Percentiles rank a stretch among this genome's conserved stretches.
Evolutionary conservation across 92 coral and sea anemone genomes (phyloP).

Genomic region (Umimayanthus kanabou): DNA sequence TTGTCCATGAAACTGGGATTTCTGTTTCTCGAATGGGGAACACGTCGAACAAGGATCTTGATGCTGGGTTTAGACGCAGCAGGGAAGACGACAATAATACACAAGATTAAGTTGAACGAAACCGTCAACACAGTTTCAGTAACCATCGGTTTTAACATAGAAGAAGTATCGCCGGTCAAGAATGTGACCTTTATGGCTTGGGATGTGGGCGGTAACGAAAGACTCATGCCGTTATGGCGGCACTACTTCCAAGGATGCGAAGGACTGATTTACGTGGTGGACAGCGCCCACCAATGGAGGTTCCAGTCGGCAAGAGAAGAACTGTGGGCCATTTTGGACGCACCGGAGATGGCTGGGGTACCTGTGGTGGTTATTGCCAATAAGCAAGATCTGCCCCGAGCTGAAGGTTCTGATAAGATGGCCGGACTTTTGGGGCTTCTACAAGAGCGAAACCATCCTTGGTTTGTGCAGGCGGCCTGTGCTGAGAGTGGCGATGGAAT

Average conservation of each 20-base stretch:
- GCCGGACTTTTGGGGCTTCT: slow-evolving; percentile 53
- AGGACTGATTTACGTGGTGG: slow-evolving; percentile 77
- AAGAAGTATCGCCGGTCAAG: slow-evolving; percentile 72
- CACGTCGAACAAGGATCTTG: slow-evolving; percentile 57
- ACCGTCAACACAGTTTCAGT: slow-evolving; percentile 61
- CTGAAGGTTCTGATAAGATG: slow-evolving; percentile 57
- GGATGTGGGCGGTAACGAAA: slow-evolving; percentile 90
- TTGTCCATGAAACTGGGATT: slow-evolving; percentile 51
- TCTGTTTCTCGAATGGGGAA: too few species aligned
- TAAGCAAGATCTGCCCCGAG: slow-evolving; percentile 83
- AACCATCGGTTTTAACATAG: slow-evolving; percentile 81
- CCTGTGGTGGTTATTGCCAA: slow-evolving; percentile 82
- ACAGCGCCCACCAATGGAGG: slow-evolving; percentile 69
- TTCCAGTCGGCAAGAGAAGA: slow-evolving; percentile 58
- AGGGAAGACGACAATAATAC: slow-evolving; percentile 83
- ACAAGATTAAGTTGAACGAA: slow-evolving; percentile 86
- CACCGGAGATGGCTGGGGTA: slow-evolving; percentile 62
- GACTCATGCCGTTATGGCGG: slow-evolving; percentile 70
- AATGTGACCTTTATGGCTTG: slow-evolving; percentile 68
- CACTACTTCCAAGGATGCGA: slow-evolving; percentile 74
- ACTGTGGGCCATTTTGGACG: slow-evolving; percentile 54
- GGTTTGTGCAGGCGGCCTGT: slow-evolving; percentile 78
- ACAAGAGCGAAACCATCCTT: slow-evolving; percentile 58
- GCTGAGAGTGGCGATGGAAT: slow-evolving; percentile 78
- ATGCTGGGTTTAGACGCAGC: slow-evolving; percentile 87